Evolutionary conservation across 2,888 invertebrate species (phyloP), one percentile per base, ranked within the genome.

Genomic region (Andricus quercusramuli): DNA sequence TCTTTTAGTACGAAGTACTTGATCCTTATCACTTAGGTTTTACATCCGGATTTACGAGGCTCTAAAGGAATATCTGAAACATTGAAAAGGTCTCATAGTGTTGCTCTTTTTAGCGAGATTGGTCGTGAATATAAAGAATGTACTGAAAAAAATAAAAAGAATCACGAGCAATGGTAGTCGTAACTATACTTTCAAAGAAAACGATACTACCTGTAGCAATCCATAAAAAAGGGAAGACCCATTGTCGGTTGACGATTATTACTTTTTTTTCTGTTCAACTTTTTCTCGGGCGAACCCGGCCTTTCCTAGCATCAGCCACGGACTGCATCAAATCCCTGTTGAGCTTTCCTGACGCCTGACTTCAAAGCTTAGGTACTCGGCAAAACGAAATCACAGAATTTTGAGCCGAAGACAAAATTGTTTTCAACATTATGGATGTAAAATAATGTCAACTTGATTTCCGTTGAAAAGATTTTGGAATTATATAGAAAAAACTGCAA

Each of bases 161-260:
- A 56, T 74, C 51, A 51, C n/a, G n/a, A 74, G 32, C n/a, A 51
- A 56, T n/a, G 32, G 56, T 13, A 32, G 32, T 56, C 37, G 32
- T 56, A 74, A 74, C 32, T 32, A 29, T 74, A 9, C 74, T 74
- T 56, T 74, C 29, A 37, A 74, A 74, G 56, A 74, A 56, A 74
- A 37, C n/a, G 56, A 20, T 32, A 74, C 56, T 32, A 29, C 25
- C 51, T 22, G 32, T 56, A 56, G 32, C 56, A 56, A 56, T 74
- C n/a, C 4, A 74, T 74, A n/a, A 56, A 74, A 74, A 47, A 74
- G 74, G n/a, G n/a, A 74, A 74, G 56, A 70, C 17, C 56, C 29
- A 74, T 56, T 74, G 32, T 51, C 29, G 11, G n/a, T 32, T 32
- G 56, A 56, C 56, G 56, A 74, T 56, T 51, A 56, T n/a, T 62